phyloP scores from a whole-genome alignment of 2,113 vertebrate species.

The Mesocricetus auratus region DNA sequence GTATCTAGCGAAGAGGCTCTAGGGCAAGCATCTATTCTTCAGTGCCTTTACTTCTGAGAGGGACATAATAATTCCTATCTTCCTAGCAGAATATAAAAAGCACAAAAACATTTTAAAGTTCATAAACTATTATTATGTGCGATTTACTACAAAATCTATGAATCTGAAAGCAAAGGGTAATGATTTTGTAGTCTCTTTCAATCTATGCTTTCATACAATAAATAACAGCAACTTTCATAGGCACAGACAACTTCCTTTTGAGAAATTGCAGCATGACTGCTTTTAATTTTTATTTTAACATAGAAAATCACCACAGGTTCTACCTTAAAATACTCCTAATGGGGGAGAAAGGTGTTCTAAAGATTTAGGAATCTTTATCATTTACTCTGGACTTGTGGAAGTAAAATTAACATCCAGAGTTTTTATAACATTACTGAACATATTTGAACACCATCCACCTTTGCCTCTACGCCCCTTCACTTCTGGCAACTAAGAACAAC shows the following conservation, averaged over 20 bases:
- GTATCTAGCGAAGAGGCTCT: slow-evolving; percentile 22
- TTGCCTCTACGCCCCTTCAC: background rate
- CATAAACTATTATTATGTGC: background rate
- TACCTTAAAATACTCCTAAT: slow-evolving; percentile 8
- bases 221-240: slow-evolving; percentile 38
- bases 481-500: background rate
- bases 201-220: background rate
- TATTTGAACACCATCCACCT: slow-evolving; percentile 17
- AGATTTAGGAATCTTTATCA: background rate
- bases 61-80: background rate
- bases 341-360: background rate
- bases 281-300: background rate
- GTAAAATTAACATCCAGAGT: slow-evolving; percentile 31
- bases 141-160: background rate
- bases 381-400: slow-evolving; percentile 29
- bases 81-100: slow-evolving; percentile 15
- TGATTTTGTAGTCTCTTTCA: background rate
- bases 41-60: slow-evolving; percentile 24
- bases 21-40: background rate
- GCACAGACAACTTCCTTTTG: background rate
- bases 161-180: slow-evolving; percentile 11
- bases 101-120: slow-evolving; percentile 45
- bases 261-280: background rate
- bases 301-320: background rate
- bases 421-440: slow-evolving; percentile 23